Base-by-base conservation (phyloP, 2,888 invertebrate genomes). In the Abscondita cerata region DNA sequence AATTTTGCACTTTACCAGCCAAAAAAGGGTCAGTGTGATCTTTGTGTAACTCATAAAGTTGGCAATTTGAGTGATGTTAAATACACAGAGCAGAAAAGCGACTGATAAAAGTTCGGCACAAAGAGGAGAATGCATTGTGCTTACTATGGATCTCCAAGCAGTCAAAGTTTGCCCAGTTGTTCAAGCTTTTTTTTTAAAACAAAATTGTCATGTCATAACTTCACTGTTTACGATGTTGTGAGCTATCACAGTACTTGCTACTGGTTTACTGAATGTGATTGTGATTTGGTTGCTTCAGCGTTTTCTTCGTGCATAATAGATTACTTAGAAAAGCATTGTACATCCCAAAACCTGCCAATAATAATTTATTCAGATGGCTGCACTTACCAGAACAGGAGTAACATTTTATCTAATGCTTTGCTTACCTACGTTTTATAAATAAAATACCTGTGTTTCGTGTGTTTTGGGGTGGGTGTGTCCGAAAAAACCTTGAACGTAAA, bases 11-110 rank as follows among this genome's bases (percentile, higher is more conserved):
- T 73, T 16, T 72, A n/a, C 50, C 13, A 15, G 40, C 70, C 71
- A 16, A 72, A 68, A 62, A 72, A 72, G 65, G 70, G 71, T 48
- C 63, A 62, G 41, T 70, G 70, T 46, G 66, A 70, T 59, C 4
- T 59, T 1, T 65, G 62, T 36, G 3, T 44, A 8, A 25, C 1
- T 18, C 47, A 47, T 46, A 47, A 40, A 44, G 20, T 33, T 8
- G 20, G 19, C 9, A 63, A 65, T 50, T 8, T 63, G 16, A 48
- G 20, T 46, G 59, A 60, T 38, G 55, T 58, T 25, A 48, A 52
- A n/a, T 64, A 60, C 19, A 9, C 13, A 20, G 4, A 33, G 4
- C 63, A 65, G 56, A 55, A 67, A 67, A 38, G 40, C 53, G 16
- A 55, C 19, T 25, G 67, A 68, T 52, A 61, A 65, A 55, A 13